Conservation (phyloP, 2,888 invertebrate species). For the Plebejus melissa region DNA sequence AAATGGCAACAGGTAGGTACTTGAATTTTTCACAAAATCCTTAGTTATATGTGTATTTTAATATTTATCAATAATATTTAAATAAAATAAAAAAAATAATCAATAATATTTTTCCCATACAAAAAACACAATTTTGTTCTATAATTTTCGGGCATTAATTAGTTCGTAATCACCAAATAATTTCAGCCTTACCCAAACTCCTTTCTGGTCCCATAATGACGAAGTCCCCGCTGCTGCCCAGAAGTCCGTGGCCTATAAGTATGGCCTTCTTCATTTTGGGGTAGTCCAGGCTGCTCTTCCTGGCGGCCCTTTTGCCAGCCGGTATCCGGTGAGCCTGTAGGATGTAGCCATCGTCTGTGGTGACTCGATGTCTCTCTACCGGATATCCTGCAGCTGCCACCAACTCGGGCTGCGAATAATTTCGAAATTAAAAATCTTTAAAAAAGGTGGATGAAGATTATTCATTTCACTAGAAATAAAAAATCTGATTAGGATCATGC, state of each 20-base stretch:
- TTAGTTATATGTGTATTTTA: no score
- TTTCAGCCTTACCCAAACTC: conserved; percentile 74
- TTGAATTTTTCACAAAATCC: no score
- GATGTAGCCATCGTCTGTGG: conserved; percentile 81
- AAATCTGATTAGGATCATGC: no score
- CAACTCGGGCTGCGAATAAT: conserved; percentile 63
- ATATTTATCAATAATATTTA: no score
- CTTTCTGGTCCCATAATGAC: conserved; percentile 83
- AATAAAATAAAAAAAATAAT: no score
- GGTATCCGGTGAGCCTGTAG: conserved; percentile 81
- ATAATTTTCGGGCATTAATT: neutral
- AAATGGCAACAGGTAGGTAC: no score
- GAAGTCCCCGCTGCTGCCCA: conserved; percentile 84
- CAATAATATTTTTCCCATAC: no score
- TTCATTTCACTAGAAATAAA: no score
- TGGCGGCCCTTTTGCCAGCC: conserved; percentile 56
- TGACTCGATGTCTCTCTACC: conserved; percentile 65
- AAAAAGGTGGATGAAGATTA: no score
- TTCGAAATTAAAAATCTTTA: conserved; percentile 6
- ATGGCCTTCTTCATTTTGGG: conserved; percentile 63
- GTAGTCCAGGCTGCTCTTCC: conserved; percentile 42
- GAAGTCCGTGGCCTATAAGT: conserved; percentile 79
- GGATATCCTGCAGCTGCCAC: conserved; percentile 71
- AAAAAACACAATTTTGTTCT: no score
- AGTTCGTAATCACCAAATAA: neutral